Evolutionary conservation across 2,888 invertebrate species (phyloP), one percentile per base, ranked within the genome.

Genomic region (Dermolepida albohirtum): DNA sequence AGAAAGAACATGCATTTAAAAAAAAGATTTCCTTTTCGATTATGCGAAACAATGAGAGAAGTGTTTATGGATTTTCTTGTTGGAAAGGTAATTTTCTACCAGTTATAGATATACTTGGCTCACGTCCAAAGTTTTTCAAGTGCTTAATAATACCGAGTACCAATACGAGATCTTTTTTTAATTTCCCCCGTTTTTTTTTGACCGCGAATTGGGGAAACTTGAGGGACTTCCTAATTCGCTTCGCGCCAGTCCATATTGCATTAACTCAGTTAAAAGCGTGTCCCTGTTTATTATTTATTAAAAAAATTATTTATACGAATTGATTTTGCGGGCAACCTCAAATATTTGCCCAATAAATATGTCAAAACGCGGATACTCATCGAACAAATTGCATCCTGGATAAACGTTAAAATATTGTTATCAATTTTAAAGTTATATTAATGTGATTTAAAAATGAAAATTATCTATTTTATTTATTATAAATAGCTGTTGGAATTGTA

Each of bases 31-130:
- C 51, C 34, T 29, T 62, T 62, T 63, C 62, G 16, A 49, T 63
- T 63, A 49, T 12, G 49, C 2, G 39, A 54, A 54, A 54, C 40
- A 54, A 39, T 12, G 34, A 47, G 34, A 29, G 8, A 43, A 34
- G 62, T 63, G 62, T 63, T 63, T 63, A 63, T 63, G 39, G 49
- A 63, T 63, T 63, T 63, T 17, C 7, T 17, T 34, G 62, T 34
- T 39, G 62, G 49, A 22, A 63, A 39, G 47, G 47, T 47, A 54
- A 54, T 54, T 39, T 54, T 54, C 54, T 54, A 39, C 54, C 39
- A 54, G 54, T 54, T 54, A 54, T 34, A 52, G 51, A 52, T 52
- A 47, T 49, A 47, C 16, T 14, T 54, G 54, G 62, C 62, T 8
- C n/a, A 16, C 12, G 16, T 63, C 62, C 62, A 63, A 63, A 39